Evolutionary conservation across 2,888 invertebrate species (phyloP).

Genomic region (Drosophila quinaria): DNA sequence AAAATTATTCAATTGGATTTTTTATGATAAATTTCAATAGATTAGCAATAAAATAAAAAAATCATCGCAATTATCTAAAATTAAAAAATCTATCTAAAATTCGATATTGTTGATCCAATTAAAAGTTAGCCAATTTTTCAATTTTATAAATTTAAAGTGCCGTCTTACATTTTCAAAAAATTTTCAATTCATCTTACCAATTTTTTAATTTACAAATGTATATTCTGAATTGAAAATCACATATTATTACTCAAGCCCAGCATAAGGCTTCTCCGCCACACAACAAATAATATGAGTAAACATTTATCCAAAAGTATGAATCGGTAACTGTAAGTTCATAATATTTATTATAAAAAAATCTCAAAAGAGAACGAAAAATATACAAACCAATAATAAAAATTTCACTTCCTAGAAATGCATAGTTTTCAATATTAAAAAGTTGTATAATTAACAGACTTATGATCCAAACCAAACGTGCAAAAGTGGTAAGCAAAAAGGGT

Average conservation of each 20-base stretch:
- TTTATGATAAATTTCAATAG: neutral
- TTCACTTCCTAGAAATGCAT: neutral
- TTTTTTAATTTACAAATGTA: neutral
- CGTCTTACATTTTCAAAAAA: too few relatives aligned
- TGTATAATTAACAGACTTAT: conserved; percentile 1
- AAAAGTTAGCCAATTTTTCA: too few relatives aligned
- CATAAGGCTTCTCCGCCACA: conserved; percentile 5
- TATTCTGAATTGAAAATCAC: neutral
- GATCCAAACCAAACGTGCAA: neutral
- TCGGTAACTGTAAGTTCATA: neutral
- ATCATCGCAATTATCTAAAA: neutral
- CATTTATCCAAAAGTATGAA: conserved; percentile 2
- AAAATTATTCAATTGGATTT: neutral
- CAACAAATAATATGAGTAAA: conserved; percentile 8
- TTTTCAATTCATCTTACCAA: too few relatives aligned
- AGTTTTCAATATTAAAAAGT: neutral
- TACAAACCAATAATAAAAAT: neutral
- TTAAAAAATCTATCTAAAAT: neutral
- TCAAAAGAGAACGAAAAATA: neutral
- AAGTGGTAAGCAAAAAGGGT: neutral
- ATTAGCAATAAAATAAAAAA: neutral
- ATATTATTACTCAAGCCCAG: neutral
- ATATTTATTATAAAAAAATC: neutral
- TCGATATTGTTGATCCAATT: too few relatives aligned
- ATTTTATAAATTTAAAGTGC: too few relatives aligned